Conservation (phyloP, 2,888 invertebrate species). For the Acholoe squamosa region DNA sequence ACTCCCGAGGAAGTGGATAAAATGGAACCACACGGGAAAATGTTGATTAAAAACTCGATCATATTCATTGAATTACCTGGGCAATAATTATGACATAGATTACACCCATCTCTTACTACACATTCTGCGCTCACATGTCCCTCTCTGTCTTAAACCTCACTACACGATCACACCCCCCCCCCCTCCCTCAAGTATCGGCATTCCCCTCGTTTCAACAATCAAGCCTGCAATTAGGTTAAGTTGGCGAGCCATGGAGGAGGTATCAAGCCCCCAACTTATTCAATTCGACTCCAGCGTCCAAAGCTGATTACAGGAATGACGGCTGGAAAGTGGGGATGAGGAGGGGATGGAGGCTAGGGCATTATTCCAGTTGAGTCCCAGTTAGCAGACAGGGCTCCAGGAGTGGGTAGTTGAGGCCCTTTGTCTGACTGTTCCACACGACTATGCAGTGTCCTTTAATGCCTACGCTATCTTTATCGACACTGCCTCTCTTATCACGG, state of each 20-base stretch:
- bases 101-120: no score
- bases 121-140: background rate
- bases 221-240: slow-evolving; percentile 4
- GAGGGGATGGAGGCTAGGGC: background rate
- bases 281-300: background rate
- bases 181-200: background rate
- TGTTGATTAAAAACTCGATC: no score
- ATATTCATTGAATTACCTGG: no score
- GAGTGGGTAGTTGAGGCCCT: background rate
- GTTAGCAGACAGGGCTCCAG: no score
- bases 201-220: background rate
- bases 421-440: background rate
- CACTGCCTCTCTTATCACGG: background rate
- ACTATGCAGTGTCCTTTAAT: background rate
- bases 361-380: background rate
- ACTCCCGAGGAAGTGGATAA: no score
- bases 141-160: background rate
- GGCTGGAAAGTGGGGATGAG: background rate
- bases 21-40: no score
- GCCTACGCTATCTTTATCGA: background rate
- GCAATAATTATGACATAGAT: no score
- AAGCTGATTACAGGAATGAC: background rate
- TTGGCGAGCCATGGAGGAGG: background rate
- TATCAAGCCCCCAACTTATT: slow-evolving; percentile 21
- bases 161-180: background rate